Base-by-base conservation (phyloP, 92 coral and sea anemone species). In the Siderastrea siderea region DNA sequence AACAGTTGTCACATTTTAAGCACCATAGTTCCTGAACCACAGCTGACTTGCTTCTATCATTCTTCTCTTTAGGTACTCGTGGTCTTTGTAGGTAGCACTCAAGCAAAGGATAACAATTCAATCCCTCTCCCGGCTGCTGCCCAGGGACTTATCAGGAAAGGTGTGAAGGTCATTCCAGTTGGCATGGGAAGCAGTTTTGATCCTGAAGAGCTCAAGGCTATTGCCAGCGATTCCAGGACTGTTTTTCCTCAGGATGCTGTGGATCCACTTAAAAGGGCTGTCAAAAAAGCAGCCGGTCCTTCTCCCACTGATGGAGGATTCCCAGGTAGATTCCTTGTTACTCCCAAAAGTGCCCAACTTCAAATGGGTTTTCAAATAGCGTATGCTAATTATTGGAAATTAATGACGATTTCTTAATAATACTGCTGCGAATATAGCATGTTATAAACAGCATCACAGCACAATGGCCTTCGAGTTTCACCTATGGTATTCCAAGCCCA, bases 81-180 rank as follows among this genome's bases (percentile, higher is more conserved):
- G 43, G 92, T 92, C 54, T 92, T 88, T 77, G 74, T 92, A 74
- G 95, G 95, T 17, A 86, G 92, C 72, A 8, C 84, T n/a, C 84
- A 88, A 50, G 60, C 84, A 19, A 77, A 66, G 76, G 92, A 78
- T 63, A 63, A 69, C 17, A 65, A 87, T 58, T 19, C 68, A 16
- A 9, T 83, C 47, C 65, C 95, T 17, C 64, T 84, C 7, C 58
- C 87, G 6, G 80, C n/a, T 38, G 87, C 87, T 8, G 72, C 68
- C 4, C 26, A 53, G 3, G 84, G 66, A 7, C 83, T 92, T n/a
- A 59, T 11, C 14, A 6, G 53, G 77, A 84, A 84, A 75, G 84
- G 67, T 4, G 90, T 92, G 44, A 77, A 74, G 50, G 75, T 88
- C 19, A 77, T 83, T n/a, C 74, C 90, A 50, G 82, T 88, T 57